phyloP scores from a whole-genome alignment of 2,113 vertebrate genomes.

The Alligator sinensis region DNA sequence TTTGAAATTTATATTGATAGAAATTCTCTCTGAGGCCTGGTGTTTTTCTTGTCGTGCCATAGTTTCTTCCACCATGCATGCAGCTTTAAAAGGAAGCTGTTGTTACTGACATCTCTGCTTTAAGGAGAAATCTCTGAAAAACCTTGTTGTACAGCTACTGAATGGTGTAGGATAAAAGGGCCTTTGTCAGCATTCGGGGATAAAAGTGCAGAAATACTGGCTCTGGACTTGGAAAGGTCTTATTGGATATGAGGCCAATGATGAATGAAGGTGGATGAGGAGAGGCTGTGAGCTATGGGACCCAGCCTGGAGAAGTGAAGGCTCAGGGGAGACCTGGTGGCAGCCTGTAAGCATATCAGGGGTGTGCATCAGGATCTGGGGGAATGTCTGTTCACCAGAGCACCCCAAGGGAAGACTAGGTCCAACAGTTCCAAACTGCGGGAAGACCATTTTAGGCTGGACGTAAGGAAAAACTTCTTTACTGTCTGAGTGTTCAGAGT shows the following conservation, averaged over 20 bases:
- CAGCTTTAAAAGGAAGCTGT: background rate
- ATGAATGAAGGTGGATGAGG: background rate
- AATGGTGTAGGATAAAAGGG: background rate
- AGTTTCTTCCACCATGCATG: background rate
- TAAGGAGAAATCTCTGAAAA: background rate
- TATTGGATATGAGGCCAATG: background rate
- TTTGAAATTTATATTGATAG: background rate
- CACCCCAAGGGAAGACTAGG: no score
- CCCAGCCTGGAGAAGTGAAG: no score
- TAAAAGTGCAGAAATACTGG: background rate
- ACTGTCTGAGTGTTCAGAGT: no score
- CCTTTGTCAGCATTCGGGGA: background rate
- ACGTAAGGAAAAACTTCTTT: no score
- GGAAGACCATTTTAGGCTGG: no score
- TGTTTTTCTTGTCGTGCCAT: background rate
- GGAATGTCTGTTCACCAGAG: no score
- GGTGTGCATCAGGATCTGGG: no score
- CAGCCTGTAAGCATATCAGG: no score
- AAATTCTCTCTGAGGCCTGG: background rate
- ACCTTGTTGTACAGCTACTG: background rate
- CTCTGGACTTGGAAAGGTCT: background rate
- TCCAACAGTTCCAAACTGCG: no score
- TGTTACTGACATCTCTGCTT: background rate
- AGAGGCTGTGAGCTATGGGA: no score
- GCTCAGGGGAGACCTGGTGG: no score